phyloP scores from a whole-genome alignment of 2,113 vertebrate genomes.

The Anthoscopus minutus region DNA sequence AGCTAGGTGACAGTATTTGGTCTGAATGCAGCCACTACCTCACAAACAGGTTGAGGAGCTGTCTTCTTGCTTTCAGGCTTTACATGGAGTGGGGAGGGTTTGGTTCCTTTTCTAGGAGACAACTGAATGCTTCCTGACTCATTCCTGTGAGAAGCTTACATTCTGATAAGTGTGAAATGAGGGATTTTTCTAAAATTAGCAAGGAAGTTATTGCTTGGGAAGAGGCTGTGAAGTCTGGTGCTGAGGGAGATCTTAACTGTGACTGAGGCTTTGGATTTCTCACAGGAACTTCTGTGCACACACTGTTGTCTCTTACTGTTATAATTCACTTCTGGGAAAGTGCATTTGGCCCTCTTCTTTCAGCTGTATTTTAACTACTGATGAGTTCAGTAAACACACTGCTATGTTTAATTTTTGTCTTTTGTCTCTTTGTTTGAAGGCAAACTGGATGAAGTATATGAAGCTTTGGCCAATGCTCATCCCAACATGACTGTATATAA shows the following conservation, averaged over 20 bases:
- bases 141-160: background rate
- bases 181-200: background rate
- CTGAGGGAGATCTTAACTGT: background rate
- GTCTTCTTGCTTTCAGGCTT: background rate
- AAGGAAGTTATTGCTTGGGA: background rate
- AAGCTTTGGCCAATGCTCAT: slow-evolving; percentile 74
- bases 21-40: background rate
- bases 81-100: background rate
- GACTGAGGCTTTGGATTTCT: background rate
- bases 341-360: background rate
- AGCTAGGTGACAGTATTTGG: background rate
- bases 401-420: background rate
- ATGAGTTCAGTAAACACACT: background rate
- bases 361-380: background rate
- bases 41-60: background rate
- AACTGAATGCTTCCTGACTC: background rate
- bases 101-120: background rate
- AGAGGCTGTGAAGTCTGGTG: background rate
- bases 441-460: slow-evolving; percentile 81
- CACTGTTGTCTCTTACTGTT: background rate
- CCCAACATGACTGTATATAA: slow-evolving; percentile 85
- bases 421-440: slow-evolving; percentile 66
- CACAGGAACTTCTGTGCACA: background rate
- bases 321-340: background rate
- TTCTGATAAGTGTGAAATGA: background rate